Evolutionary conservation across 2,888 invertebrate species (phyloP), one percentile per base, ranked within the genome.

Genomic region (Muscina levida): DNA sequence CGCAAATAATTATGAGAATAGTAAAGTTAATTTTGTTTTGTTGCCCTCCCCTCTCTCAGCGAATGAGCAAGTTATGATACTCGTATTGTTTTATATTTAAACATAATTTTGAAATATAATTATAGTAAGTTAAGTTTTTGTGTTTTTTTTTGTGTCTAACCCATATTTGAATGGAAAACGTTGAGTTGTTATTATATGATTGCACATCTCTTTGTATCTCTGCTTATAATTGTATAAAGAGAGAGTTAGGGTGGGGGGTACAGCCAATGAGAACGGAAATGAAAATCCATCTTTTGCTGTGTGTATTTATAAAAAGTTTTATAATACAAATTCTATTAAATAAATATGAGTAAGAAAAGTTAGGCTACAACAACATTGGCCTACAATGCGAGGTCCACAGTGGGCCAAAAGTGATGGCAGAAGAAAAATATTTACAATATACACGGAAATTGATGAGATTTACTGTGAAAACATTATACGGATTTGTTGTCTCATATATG

Each of bases 311-410:
- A 31, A 5, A 31, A 31, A 3, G n/a, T n/a, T n/a, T 48, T 53
- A 22, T 53, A 53, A 53, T 53, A 53, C 24, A 53, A 53, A 53
- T 53, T 53, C 24, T 53, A 53, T 53, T 13, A 53, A 53, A 53
- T 2, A 53, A 53, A 53, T 13, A 22, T 8, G 31, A 31, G 31
- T 5, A n/a, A n/a, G n/a, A 31, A 31, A 31, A 31, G 31, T 31
- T 31, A 31, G 8, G 8, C 31, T 31, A 31, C 31, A 31, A 31
- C 3, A 5, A 31, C 31, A 31, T 8, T 31, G 31, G 8, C 3
- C 31, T 8, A 31, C 31, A 31, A 31, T 31, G 31, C 8, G 8
- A 31, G 31, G 31, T 3, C 3, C 31, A 31, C 31, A 31, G 31
- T 31, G 31, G 31, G 31, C 3, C 31, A 31, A 31, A 31, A 31